phyloP scores from a whole-genome alignment of 2,113 vertebrate genomes.

The Ammodramus savannarum region DNA sequence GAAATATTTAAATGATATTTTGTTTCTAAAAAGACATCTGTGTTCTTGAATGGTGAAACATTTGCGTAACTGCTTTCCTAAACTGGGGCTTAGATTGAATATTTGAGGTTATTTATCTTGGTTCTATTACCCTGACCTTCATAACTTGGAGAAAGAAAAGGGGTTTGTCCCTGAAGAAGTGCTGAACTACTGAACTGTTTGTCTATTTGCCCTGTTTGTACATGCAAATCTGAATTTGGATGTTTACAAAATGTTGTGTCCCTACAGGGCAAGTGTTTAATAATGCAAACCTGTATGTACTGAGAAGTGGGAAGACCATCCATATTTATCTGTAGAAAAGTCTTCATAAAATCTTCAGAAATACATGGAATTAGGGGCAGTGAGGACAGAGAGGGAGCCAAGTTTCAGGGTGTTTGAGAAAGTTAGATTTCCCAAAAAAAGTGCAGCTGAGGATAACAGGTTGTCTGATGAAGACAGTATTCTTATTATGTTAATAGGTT shows the following conservation, averaged over 20 bases:
- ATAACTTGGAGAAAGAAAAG: not conserved
- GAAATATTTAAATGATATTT: not conserved
- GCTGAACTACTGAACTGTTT: not conserved
- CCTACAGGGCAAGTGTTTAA: not conserved
- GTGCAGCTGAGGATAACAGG: not conserved
- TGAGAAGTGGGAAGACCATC: not conserved
- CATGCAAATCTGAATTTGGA: not conserved
- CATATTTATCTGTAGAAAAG: not conserved
- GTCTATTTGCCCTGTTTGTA: not conserved
- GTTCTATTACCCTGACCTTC: not conserved
- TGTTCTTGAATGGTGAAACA: not conserved
- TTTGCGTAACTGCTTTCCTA: not conserved
- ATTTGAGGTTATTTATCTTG: not conserved
- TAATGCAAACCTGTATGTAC: not conserved
- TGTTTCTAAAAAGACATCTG: not conserved
- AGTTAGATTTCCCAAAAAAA: not conserved
- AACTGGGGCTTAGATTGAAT: not conserved
- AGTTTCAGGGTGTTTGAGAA: not conserved
- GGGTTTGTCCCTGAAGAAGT: not conserved
- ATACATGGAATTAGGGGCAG: not conserved
- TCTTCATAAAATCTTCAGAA: not conserved
- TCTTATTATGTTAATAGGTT: not conserved
- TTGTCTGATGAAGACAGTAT: not conserved
- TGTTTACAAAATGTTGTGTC: not conserved
- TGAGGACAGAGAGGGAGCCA: not conserved